phyloP scores from a whole-genome alignment of 1,140 invertebrate species.

The Formica selysi region DNA sequence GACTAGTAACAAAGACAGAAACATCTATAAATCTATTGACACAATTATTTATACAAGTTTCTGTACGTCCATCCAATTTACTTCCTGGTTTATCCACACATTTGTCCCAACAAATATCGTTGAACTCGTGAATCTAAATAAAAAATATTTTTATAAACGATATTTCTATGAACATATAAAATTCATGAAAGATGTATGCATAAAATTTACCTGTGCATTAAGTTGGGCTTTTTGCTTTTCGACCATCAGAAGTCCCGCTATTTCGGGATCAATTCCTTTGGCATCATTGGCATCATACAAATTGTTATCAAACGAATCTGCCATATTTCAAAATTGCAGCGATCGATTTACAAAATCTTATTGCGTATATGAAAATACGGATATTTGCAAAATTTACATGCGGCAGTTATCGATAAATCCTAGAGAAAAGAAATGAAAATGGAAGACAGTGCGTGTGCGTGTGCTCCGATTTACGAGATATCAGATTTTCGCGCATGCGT shows the following conservation, averaged over 20 bases:
- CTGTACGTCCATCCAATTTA: constrained; percentile 95
- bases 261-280: constrained; percentile 88
- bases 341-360: background rate
- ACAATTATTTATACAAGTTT: constrained; percentile 96
- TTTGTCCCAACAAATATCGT: constrained; percentile 98
- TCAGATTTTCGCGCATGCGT: too few relatives aligned
- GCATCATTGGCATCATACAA: background rate
- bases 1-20: constrained; percentile 93
- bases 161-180: background rate
- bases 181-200: background rate
- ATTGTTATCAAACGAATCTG: constrained; percentile 21
- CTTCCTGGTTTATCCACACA: constrained; percentile 95
- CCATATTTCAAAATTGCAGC: constrained; percentile 42
- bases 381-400: background rate
- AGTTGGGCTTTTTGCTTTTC: constrained; percentile 96
- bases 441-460: background rate
- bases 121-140: constrained; percentile 95
- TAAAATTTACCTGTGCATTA: constrained; percentile 91
- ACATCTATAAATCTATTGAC: constrained; percentile 98
- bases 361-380: background rate
- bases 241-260: constrained; percentile 94
- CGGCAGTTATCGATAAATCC: background rate
- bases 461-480: background rate
- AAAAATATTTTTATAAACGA: constrained; percentile 41
- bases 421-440: background rate